A percentile compares a stretch with the other conserved stretches of the same genome.
Conservation (phyloP, 2,797 vertebrate genomes). For the Cynopterus sphinx region DNA sequence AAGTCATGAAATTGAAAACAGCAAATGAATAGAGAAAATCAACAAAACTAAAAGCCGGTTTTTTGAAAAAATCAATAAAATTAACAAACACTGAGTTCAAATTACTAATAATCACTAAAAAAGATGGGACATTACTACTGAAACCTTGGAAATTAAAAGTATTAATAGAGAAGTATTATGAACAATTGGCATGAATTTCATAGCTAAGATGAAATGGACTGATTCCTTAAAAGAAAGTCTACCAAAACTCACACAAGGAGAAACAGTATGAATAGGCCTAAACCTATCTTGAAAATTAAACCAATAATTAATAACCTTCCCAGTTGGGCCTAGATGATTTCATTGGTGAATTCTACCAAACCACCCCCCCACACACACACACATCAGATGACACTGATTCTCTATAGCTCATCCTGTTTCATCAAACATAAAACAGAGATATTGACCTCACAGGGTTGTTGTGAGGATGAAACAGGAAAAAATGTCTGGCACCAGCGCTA, state of each 20-base stretch:
- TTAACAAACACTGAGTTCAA: not conserved
- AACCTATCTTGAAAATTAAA: not conserved
- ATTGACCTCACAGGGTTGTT: rapidly evolving
- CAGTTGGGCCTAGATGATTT: not conserved
- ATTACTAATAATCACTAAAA: not conserved
- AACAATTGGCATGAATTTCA: not conserved
- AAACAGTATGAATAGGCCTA: not conserved
- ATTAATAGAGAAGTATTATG: not conserved
- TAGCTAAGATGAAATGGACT: not conserved
- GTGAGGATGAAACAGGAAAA: not conserved
- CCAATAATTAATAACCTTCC: not conserved
- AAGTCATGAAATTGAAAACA: not conserved
- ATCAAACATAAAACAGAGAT: not conserved
- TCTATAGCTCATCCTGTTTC: not conserved
- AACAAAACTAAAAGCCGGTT: not conserved
- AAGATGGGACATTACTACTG: not conserved
- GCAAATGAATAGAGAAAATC: not conserved
- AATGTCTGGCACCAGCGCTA: too few species aligned
- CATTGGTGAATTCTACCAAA: not conserved
- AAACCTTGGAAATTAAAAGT: not conserved
- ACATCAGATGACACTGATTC: too few species aligned
- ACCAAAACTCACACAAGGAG: not conserved
- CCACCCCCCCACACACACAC: too few species aligned
- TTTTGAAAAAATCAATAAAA: not conserved
- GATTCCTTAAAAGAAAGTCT: not conserved